Base-by-base conservation (phyloP, 2,113 vertebrate species). In the Notarius quadriscutis region DNA sequence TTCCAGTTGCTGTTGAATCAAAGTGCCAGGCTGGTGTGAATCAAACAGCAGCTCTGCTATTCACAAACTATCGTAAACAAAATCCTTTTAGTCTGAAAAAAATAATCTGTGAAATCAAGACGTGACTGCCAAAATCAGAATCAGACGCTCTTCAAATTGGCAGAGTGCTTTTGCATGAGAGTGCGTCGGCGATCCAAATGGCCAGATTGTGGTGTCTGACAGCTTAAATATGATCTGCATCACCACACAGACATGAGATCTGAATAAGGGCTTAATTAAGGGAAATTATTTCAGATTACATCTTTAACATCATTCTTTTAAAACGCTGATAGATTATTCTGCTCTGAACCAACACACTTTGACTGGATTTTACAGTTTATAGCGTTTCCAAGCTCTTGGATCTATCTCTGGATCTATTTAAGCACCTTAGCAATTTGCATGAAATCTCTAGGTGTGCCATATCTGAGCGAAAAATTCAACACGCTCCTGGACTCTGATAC, bases 141-240 rank as follows among this genome's bases (percentile, higher is more conserved):
- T 84, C 7, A 22, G 57, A 79, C 18, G 65, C 55, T 22, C 80
- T 80, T 83, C 48, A 79, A 60, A 83, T 62, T 57, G 86, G 84
- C 81, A 48, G 67, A 27, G 71, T 5, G 48, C 18, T 12, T 18
- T 20, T 25, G n/a, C 57, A 55, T 65, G 14, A 83, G 51, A 77
- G 51, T 7, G 4, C 27, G 74, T 58, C 74, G 83, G 87, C 0
- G 71, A 86, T 84, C 89, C 84, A 86, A 84, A 1, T 1, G 27
- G 62, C 30, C 89, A 90, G 89, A 90, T 60, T 90, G 89, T 86
- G 67, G 80, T 14, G 89, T 88, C 89, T 84, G 81, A 75, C 84
- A 84, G 86, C 10, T 60, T 53, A 1, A 34, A 57, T 22, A 41
- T 84, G 57, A 77, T 63, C 55, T 75, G 74, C 63, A 81, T 74